phyloP scores from a whole-genome alignment of 2,113 vertebrate genomes.

The Notothenia rossii region DNA sequence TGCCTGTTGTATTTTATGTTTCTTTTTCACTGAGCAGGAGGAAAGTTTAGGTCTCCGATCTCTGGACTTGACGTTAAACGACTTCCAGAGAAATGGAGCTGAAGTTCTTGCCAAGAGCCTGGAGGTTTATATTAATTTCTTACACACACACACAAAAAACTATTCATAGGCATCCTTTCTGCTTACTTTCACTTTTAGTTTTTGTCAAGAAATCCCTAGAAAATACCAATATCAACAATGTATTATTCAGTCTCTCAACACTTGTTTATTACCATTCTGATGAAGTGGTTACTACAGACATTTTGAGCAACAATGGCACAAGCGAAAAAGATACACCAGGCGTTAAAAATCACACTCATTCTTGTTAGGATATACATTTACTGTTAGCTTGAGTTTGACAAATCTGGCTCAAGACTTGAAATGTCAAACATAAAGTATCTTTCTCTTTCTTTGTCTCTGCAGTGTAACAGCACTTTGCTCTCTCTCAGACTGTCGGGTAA shows the following conservation, averaged over 20 bases:
- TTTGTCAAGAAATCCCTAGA: background rate
- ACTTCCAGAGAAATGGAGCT: slow-evolving; percentile 87
- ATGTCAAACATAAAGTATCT: no score
- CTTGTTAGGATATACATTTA: no score
- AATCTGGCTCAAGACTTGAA: no score
- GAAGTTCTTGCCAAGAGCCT: slow-evolving; percentile 86
- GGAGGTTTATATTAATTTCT: slow-evolving; percentile 44
- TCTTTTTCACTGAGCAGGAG: slow-evolving; percentile 72
- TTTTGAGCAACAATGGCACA: no score
- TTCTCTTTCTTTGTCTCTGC: slow-evolving; percentile 20
- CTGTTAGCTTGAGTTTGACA: no score
- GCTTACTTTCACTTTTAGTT: background rate
- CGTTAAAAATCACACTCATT: no score
- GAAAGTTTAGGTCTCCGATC: slow-evolving; percentile 76
- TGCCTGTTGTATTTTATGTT: background rate
- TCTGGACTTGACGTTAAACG: slow-evolving; percentile 91
- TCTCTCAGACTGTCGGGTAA: slow-evolving; percentile 91
- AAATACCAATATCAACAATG: background rate
- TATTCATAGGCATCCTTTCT: no score
- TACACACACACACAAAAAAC: no score
- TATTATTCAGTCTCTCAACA: background rate
- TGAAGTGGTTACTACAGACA: background rate
- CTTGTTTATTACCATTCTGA: background rate
- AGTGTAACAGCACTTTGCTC: slow-evolving; percentile 86
- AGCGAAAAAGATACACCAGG: no score